Percentiles rank a stretch among this genome's conserved stretches.
Conservation (phyloP, 2,888 invertebrate species). For the Stenolophus ochropezus region DNA sequence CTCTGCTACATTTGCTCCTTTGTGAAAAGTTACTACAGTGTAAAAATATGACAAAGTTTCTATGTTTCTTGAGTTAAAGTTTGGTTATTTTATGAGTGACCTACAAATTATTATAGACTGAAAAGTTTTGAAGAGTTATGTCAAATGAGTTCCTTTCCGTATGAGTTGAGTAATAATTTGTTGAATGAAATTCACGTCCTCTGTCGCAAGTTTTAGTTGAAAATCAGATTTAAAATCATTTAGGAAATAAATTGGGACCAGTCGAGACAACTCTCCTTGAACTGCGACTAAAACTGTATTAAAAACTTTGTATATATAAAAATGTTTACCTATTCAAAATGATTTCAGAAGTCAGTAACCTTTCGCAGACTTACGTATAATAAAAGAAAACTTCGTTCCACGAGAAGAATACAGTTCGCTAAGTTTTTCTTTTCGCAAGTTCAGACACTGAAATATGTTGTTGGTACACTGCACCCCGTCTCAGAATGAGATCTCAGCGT, state of each 20-base stretch:
- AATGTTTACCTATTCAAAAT: slow-evolving; percentile 55
- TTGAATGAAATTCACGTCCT: background rate
- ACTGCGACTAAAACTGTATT: slow-evolving; percentile 35
- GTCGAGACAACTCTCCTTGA: slow-evolving; percentile 38
- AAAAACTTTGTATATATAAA: slow-evolving; percentile 51
- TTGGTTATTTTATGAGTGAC: background rate
- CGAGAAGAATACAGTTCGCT: slow-evolving; percentile 46
- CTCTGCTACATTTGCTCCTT: too few relatives aligned
- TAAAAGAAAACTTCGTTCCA: slow-evolving; percentile 48
- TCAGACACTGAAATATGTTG: slow-evolving; percentile 55
- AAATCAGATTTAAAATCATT: slow-evolving; percentile 23
- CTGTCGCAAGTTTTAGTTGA: background rate
- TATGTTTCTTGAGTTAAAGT: background rate
- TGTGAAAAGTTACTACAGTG: background rate
- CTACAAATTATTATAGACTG: background rate
- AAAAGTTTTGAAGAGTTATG: background rate
- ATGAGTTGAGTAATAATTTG: background rate
- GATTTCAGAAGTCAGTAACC: slow-evolving; percentile 60
- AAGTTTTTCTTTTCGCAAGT: slow-evolving; percentile 43
- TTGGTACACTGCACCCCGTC: slow-evolving; percentile 41
- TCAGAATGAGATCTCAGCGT: slow-evolving; percentile 38
- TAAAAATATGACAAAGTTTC: background rate
- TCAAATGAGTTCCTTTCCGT: background rate
- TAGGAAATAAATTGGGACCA: slow-evolving; percentile 23
- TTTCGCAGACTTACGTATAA: slow-evolving; percentile 54